These are phyloP conservation scores for Microcaecilia unicolor DNA, from an alignment of 2,797 vertebrate genomes.

Conservation along the genomic window DNA sequence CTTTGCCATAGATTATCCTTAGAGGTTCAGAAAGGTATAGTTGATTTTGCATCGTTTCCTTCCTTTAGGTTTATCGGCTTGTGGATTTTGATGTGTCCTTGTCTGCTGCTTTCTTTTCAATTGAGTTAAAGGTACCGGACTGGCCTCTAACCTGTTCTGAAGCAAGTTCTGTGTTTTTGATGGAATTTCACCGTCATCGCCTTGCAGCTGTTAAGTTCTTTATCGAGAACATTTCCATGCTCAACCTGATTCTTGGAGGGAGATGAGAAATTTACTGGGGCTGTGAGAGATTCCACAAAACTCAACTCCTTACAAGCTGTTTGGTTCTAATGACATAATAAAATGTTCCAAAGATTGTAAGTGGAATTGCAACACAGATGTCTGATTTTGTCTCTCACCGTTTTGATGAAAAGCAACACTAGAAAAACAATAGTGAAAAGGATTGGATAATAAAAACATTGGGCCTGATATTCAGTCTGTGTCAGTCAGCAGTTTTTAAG, in stretches of 20 bases:
- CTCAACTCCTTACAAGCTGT: neutral
- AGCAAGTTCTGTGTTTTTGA: neutral
- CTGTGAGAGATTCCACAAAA: conserved; percentile 21
- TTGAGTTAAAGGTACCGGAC: neutral
- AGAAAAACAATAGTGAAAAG: too few relatives aligned
- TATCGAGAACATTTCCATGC: neutral
- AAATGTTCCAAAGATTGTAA: too few relatives aligned
- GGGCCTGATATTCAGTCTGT: too few relatives aligned
- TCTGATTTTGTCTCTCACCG: too few relatives aligned
- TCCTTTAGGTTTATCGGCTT: neutral
- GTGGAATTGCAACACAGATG: too few relatives aligned
- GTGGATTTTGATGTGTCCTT: neutral
- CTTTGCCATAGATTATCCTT: neutral
- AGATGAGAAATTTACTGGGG: conserved; percentile 14
- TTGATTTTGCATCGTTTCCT: neutral
- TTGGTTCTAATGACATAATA: too few relatives aligned
- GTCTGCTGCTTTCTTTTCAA: too few relatives aligned
- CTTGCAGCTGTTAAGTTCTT: neutral
- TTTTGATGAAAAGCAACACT: too few relatives aligned
- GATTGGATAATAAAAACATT: too few relatives aligned
- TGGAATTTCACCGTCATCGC: neutral
- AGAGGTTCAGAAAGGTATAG: neutral
- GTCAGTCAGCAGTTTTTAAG: too few relatives aligned
- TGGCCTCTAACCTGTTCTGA: neutral
- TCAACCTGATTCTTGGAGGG: neutral